A percentile compares a stretch with the other conserved stretches of the same genome.
phyloP scores from a whole-genome alignment of 2,113 vertebrate genomes.

The Pontoporia blainvillei region DNA sequence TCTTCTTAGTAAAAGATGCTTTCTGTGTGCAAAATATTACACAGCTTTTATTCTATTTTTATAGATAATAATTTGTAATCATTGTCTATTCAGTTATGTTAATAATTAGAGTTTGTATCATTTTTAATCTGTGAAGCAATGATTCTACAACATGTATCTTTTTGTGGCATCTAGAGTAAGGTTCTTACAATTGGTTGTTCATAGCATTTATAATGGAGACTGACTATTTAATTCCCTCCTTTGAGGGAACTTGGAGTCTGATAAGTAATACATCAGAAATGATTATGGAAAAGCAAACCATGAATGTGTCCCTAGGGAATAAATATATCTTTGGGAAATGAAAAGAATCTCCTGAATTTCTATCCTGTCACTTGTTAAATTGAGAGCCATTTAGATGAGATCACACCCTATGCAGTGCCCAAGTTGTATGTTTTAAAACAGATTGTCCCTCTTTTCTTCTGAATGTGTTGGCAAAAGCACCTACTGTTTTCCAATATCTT shows the following conservation, averaged over 20 bases:
- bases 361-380: constrained; percentile 47
- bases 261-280: constrained; percentile 67
- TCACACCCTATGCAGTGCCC: neutral
- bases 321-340: constrained; percentile 59
- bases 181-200: constrained; percentile 24
- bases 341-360: constrained; percentile 63
- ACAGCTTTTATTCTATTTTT: constrained; percentile 23
- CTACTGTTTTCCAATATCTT: constrained; percentile 8
- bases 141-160: constrained; percentile 21
- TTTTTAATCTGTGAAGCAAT: constrained; percentile 19
- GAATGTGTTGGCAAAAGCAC: neutral
- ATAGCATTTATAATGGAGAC: constrained; percentile 63
- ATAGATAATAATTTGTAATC: neutral
- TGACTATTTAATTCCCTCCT: constrained; percentile 68
- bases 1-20: constrained; percentile 36
- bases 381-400: constrained; percentile 53
- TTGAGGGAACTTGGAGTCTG: constrained; percentile 58
- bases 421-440: constrained; percentile 22
- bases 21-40: neutral
- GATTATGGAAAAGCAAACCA: constrained; percentile 69
- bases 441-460: neutral
- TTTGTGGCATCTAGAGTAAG: constrained; percentile 23
- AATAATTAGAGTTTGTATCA: constrained; percentile 28
- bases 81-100: neutral
- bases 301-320: constrained; percentile 45